Base-by-base conservation (phyloP, 2,888 invertebrate species). In the Epinotia brunnichana region DNA sequence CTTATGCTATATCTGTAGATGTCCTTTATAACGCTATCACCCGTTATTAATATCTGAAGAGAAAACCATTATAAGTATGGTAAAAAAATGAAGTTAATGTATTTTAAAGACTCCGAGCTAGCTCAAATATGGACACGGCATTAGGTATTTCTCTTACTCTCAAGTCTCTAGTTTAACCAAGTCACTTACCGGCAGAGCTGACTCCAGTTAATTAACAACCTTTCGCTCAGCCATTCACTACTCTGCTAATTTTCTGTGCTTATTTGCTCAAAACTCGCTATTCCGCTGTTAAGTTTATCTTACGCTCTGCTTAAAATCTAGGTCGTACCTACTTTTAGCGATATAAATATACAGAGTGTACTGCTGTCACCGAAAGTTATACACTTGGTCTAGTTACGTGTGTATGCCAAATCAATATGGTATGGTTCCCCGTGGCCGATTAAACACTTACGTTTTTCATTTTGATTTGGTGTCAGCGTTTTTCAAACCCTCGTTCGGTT, bases 241-340 rank as follows among this genome's bases (percentile, higher is more conserved):
- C 54, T 56, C 11, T 19, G 41, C 66, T 41, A 66, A 66, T 56
- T 66, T 56, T 54, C 64, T 39, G 64, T 56, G 57, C 29, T 57
- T 57, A 66, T 66, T 66, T 54, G 9, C 61, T 21, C 21, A 53
- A 53, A 53, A 64, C 39, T 66, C 39, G 54, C 53, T 56, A 66
- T 66, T 41, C n/a, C 41, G 21, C 56, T 54, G 17, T 56, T 48
- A 56, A 39, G 54, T 66, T 66, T 66, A 24, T 66, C 66, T 62
- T 51, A n/a, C 2, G 41, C 29, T 15, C 15, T 39, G 39, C 21
- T 53, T 64, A 51, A 63, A 63, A 64, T 53, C 48, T n/a, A 51
- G n/a, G 53, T 15, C 13, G 9, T 17, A 13, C 13, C 3, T 17
- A 13, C 21, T 39, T 4, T 41, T 5, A 10, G 9, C 10, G 15